Conservation (phyloP, 2,888 invertebrate species). For the Hofmannophila pseudospretella region DNA sequence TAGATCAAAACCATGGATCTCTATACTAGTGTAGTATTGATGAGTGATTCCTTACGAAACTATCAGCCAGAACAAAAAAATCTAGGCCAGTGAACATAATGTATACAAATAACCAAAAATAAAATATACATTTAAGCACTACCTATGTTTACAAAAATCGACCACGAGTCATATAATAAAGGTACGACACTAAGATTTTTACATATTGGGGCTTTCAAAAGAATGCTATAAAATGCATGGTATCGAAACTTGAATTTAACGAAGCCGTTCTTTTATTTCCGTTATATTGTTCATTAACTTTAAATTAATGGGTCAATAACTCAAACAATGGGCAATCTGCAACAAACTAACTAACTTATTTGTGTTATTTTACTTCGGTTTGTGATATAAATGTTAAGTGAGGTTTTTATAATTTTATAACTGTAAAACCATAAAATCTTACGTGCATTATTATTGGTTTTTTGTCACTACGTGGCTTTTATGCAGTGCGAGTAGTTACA, state of each 20-base stretch:
- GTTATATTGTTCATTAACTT: constrained; percentile 18
- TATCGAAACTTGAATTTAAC: too few species aligned
- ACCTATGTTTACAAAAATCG: too few species aligned
- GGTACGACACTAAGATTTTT: too few species aligned
- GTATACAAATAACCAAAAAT: too few species aligned
- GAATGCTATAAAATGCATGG: constrained; percentile 30
- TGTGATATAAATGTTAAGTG: neutral
- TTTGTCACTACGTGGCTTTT: neutral
- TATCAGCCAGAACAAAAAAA: too few species aligned
- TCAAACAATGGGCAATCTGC: constrained; percentile 12
- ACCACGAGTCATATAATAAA: too few species aligned
- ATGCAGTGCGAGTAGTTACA: neutral
- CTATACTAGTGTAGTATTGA: too few species aligned
- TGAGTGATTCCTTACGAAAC: too few species aligned
- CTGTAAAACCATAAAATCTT: neutral
- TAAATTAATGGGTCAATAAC: constrained; percentile 12
- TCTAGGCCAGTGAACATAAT: too few species aligned
- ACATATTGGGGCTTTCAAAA: constrained; percentile 14
- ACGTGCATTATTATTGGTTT: neutral
- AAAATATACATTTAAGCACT: too few species aligned
- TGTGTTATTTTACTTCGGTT: constrained; percentile 5
- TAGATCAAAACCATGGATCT: too few species aligned
- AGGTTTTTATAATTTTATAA: neutral
- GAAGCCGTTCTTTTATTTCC: constrained; percentile 12
- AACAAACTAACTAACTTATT: constrained; percentile 11